Conservation (phyloP, 2,888 invertebrate species). For the Branchinecta sandiegonensis region DNA sequence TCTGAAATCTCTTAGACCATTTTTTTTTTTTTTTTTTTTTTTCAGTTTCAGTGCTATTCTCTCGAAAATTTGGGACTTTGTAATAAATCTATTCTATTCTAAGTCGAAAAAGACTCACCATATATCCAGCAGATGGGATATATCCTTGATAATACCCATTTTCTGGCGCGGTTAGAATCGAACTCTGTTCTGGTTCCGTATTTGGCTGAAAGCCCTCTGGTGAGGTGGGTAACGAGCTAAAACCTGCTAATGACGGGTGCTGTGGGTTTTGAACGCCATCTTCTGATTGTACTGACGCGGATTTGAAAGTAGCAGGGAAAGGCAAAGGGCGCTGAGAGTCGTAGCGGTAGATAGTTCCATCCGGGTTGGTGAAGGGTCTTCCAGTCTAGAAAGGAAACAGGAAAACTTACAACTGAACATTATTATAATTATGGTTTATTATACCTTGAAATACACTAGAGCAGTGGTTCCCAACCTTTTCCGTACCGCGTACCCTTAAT, state of each 20-base stretch:
- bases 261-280: background rate
- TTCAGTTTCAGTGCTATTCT: too few relatives aligned
- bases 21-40: too few relatives aligned
- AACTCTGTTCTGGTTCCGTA: background rate
- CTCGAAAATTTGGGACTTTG: too few relatives aligned
- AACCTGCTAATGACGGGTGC: background rate
- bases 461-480: too few relatives aligned
- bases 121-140: background rate
- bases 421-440: too few relatives aligned
- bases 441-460: too few relatives aligned
- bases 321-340: conserved; percentile 41
- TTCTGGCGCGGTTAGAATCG: background rate
- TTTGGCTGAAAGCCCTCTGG: background rate
- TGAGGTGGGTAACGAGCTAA: background rate
- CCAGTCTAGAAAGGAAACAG: conserved; percentile 43
- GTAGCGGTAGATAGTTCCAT: conserved; percentile 60
- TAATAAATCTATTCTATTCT: too few relatives aligned
- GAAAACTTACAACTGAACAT: too few relatives aligned
- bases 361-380: conserved; percentile 55
- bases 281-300: background rate
- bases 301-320: conserved; percentile 18
- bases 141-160: background rate
- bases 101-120: background rate
- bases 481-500: too few relatives aligned
- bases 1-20: too few relatives aligned